A percentile compares a stretch with the other conserved stretches of the same genome.
These are phyloP conservation scores for Phyllostomus discolor DNA, from an alignment of 2,113 vertebrate genomes.

Conservation along the genomic window DNA sequence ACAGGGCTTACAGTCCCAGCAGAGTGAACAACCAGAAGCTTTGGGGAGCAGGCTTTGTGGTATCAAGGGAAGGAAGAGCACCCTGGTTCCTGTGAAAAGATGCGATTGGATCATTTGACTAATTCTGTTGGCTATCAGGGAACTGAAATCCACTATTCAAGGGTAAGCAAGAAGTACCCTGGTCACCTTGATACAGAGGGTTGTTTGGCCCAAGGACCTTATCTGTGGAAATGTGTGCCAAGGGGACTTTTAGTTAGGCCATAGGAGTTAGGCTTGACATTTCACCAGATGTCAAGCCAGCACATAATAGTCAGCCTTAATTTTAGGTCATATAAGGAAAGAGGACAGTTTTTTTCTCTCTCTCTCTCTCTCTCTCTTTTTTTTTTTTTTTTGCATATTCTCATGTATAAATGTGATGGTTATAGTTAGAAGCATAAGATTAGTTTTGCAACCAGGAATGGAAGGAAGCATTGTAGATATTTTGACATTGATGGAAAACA, in stretches of 20 bases:
- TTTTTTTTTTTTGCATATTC: not conserved
- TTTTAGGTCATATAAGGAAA: not conserved
- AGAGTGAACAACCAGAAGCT: not conserved
- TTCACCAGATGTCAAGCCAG: not conserved
- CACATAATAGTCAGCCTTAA: not conserved
- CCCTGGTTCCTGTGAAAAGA: not conserved
- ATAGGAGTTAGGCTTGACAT: not conserved
- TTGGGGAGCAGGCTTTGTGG: not conserved
- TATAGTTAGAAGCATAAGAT: not conserved
- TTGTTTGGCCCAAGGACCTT: not conserved
- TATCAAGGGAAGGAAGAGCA: not conserved
- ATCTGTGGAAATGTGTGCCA: not conserved
- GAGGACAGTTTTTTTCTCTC: not conserved
- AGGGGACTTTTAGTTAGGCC: not conserved
- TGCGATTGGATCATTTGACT: not conserved
- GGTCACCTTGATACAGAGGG: not conserved
- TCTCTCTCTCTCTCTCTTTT: not conserved
- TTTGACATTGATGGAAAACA: not conserved
- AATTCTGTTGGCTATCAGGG: not conserved
- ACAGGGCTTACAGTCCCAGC: not conserved
- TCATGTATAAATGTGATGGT: not conserved
- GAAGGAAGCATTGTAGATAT: not conserved
- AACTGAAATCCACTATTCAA: not conserved
- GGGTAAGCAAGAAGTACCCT: not conserved
- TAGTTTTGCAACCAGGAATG: not conserved